phyloP scores from a whole-genome alignment of 2,797 vertebrate species.

The Clarias laeviceps region DNA sequence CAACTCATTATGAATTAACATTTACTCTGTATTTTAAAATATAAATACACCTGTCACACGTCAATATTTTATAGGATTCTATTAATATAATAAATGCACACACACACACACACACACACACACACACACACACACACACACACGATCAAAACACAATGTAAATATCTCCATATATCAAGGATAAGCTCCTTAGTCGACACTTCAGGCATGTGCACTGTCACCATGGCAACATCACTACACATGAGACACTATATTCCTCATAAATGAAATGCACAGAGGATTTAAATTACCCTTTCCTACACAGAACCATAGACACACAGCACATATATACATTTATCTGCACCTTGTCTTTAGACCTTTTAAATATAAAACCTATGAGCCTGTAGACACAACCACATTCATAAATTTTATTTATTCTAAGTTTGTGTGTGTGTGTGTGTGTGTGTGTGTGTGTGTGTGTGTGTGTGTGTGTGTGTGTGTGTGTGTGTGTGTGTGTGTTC shows the following conservation, averaged over 20 bases:
- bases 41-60: slow-evolving; percentile 10
- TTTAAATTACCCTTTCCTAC: neutral
- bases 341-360: neutral
- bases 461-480: slow-evolving; percentile 14
- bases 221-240: slow-evolving; percentile 52
- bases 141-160: neutral
- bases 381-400: neutral
- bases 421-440: neutral
- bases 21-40: slow-evolving; percentile 36
- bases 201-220: slow-evolving; percentile 42
- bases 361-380: neutral
- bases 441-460: neutral
- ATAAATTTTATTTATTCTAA: neutral
- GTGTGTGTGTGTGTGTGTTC: neutral
- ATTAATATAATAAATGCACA: neutral
- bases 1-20: slow-evolving; percentile 10
- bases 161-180: slow-evolving; percentile 39
- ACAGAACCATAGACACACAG: neutral
- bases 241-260: slow-evolving; percentile 29
- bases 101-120: neutral
- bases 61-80: neutral
- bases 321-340: neutral
- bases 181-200: slow-evolving; percentile 33
- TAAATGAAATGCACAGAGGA: slow-evolving; percentile 32
- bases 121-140: slow-evolving; percentile 18